Evolutionary conservation across 2,113 vertebrate species (phyloP).

Genomic region (Furnarius figulus): DNA sequence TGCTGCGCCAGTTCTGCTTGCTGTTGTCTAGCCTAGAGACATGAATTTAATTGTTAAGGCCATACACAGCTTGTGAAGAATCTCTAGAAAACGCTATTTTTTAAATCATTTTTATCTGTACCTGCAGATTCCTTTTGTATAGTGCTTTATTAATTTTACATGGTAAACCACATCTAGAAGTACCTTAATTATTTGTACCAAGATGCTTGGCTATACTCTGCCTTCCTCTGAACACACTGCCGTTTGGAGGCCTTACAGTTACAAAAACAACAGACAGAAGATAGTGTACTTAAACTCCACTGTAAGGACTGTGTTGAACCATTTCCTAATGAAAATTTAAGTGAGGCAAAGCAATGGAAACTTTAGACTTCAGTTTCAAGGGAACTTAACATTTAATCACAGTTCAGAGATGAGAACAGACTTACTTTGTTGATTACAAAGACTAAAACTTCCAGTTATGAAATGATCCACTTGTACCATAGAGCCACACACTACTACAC

Average conservation of each 20-base stretch:
- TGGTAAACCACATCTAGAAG: not conserved
- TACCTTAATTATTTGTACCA: not conserved
- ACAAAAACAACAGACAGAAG: not conserved
- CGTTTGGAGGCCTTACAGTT: not conserved
- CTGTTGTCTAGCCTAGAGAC: constrained; percentile 92
- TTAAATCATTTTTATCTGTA: not conserved
- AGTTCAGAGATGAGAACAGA: constrained; percentile 5
- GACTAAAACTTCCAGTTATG: not conserved
- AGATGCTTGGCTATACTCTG: not conserved
- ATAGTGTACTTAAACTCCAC: not conserved
- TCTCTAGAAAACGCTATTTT: not conserved
- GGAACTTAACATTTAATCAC: not conserved
- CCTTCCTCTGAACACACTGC: not conserved
- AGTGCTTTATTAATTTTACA: not conserved
- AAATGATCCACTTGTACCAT: not conserved
- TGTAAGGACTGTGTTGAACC: not conserved
- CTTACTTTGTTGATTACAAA: not conserved
- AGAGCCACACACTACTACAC: not conserved
- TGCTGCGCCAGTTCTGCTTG: constrained; percentile 98
- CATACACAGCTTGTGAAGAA: not conserved
- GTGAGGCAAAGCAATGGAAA: not conserved
- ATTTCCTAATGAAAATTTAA: not conserved
- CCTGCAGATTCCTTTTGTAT: not conserved
- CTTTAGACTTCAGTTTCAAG: not conserved
- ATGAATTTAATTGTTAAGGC: constrained; percentile 33